Conservation (phyloP, 2,797 vertebrate genomes). For the Adrianichthys oophorus region DNA sequence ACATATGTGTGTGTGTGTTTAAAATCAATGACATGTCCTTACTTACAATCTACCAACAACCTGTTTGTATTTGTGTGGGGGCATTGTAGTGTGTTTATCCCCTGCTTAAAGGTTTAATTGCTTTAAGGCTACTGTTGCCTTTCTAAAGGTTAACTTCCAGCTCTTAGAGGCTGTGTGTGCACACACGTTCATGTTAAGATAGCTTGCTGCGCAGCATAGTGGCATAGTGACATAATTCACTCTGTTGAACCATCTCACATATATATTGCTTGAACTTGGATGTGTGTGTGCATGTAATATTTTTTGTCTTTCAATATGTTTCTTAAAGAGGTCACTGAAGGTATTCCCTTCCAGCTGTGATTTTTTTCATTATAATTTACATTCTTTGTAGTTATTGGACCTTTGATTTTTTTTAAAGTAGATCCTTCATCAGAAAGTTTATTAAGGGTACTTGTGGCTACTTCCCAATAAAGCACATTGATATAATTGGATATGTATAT, state of each 20-base stretch:
- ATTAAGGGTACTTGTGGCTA: too few relatives aligned
- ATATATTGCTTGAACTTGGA: constrained; percentile 7
- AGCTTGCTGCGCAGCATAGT: constrained; percentile 23
- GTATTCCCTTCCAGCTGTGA: constrained; percentile 15
- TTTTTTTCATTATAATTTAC: not conserved
- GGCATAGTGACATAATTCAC: constrained; percentile 8
- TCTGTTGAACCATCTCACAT: constrained; percentile 11
- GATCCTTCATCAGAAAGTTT: too few relatives aligned
- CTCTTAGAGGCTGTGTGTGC: constrained; percentile 22
- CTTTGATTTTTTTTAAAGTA: too few relatives aligned
- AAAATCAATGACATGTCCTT: too few relatives aligned
- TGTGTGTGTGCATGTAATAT: not conserved
- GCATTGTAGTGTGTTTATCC: constrained; percentile 10
- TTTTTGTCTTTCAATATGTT: constrained; percentile 7
- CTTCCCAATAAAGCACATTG: too few relatives aligned
- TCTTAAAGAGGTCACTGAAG: constrained; percentile 24
- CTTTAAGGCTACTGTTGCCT: constrained; percentile 33
- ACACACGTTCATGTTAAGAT: constrained; percentile 20
- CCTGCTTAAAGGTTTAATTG: constrained; percentile 54
- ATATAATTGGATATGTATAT: too few relatives aligned
- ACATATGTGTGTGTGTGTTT: too few relatives aligned
- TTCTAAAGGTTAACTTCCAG: constrained; percentile 53
- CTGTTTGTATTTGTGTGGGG: constrained; percentile 5
- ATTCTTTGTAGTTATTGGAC: too few relatives aligned
- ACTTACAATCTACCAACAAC: too few relatives aligned